These are phyloP conservation scores for Micromys minutus DNA, from an alignment of 2,113 vertebrate species.

Conservation along the genomic window DNA sequence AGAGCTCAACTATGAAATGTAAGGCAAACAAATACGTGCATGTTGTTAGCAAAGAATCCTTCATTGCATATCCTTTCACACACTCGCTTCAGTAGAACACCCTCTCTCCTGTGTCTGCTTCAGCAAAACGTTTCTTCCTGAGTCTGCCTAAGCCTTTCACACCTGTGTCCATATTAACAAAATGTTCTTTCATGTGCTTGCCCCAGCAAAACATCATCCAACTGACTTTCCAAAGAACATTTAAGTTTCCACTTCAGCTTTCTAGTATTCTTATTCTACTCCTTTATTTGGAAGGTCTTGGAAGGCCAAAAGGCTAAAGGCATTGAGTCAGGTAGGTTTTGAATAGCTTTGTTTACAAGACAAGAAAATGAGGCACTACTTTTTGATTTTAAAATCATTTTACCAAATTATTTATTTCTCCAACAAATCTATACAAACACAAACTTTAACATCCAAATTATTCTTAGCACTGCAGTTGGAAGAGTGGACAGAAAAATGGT, in stretches of 20 bases:
- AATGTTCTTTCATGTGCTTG: too few species aligned
- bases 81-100: too few species aligned
- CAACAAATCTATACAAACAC: neutral
- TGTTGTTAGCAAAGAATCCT: too few species aligned
- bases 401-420: neutral
- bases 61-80: too few species aligned
- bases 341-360: conserved; percentile 69
- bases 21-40: too few species aligned
- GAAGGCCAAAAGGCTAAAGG: conserved; percentile 74
- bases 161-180: too few species aligned
- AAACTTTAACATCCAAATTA: neutral
- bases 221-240: too few species aligned
- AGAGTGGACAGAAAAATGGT: neutral
- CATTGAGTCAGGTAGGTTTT: conserved; percentile 53
- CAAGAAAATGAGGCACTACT: conserved; percentile 32
- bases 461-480: neutral
- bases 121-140: too few species aligned
- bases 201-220: too few species aligned
- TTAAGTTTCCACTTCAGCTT: neutral
- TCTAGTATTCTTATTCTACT: conserved; percentile 38
- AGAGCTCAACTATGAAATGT: too few species aligned
- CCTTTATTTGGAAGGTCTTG: conserved; percentile 64
- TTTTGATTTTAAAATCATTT: neutral
- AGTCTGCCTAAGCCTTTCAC: too few species aligned
- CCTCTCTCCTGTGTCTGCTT: too few species aligned